Evolutionary conservation across 2,888 invertebrate species (phyloP), one percentile per base, ranked within the genome.

Genomic region (Hydrotaea diabolus): DNA sequence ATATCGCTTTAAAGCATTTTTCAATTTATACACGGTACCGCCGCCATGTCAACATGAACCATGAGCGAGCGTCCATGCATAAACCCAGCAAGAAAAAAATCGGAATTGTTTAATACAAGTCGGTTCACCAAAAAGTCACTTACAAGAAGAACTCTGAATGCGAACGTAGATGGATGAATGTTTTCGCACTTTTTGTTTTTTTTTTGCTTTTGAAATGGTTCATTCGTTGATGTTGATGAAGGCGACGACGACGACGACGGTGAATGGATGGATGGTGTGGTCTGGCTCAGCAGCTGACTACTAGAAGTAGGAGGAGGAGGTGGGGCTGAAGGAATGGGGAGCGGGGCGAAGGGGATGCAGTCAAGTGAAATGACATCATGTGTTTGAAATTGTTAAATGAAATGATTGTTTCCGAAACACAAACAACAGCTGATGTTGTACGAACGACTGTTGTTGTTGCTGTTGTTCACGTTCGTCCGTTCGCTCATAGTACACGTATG

Each of bases 1-100:
- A 90, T 90, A 91, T 89, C 90, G 90, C 91, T 90, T 89, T 90
- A 89, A 88, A 89, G 90, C 88, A 90, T 89, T 91, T 90, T 90
- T 89, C 89, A 89, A 89, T 90, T 90, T 91, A 80, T 85, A 85
- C 80, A 73, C 66, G 59, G 64, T 77, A 59, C 46, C 73, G 69
- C 77, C 43, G 75, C 64, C 78, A 78, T 78, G 82, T 82, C 85
- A 82, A 82, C 81, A 59, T 69, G 31, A 75, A 75, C 17, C 31
- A 11, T 21, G 26, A 76, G 55, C 31, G 31, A 2, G 31, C 31
- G 31, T 31, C 31, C 31, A 2, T 31, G 31, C 31, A 31, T 31
- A 2, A 31, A 31, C 31, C 66, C 49, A 73, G 53, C 31, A 19
- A 43, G n/a, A n/a, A 23, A 75, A 64, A 76, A 79, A 75, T 73